A percentile compares a stretch with the other conserved stretches of the same genome.
Evolutionary conservation across 2,797 vertebrate species (phyloP).

Genomic region (Silurus aristotelis): DNA sequence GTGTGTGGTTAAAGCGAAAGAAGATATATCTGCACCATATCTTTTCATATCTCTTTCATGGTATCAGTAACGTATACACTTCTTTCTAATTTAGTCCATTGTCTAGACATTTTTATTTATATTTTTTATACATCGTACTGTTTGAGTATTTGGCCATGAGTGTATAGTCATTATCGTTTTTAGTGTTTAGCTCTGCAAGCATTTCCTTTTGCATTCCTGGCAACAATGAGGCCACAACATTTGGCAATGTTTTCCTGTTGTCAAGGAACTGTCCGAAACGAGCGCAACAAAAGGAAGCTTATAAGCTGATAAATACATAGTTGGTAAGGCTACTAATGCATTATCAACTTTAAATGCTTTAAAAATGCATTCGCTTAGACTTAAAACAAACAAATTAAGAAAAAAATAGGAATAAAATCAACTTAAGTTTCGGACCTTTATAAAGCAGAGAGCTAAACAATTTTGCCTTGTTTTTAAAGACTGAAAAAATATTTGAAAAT

Average conservation of each 20-base stretch:
- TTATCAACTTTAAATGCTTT: background rate
- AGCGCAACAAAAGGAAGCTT: conserved; percentile 15
- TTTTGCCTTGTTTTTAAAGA: background rate
- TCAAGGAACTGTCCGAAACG: conserved; percentile 47
- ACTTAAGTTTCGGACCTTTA: background rate
- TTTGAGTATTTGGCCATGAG: background rate
- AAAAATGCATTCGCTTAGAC: background rate
- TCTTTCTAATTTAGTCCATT: background rate
- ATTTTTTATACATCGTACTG: background rate
- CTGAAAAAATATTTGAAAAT: background rate
- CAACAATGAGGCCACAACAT: conserved; percentile 51
- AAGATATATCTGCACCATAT: conserved; percentile 8
- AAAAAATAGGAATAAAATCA: background rate
- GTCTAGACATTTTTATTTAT: background rate
- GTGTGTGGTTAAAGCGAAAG: conserved; percentile 21
- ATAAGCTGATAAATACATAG: conserved; percentile 26
- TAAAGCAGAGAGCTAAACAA: background rate
- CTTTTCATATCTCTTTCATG: background rate
- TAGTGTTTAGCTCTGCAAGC: conserved; percentile 40
- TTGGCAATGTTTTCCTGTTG: conserved; percentile 53
- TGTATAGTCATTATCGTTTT: conserved; percentile 18
- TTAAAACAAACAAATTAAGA: background rate
- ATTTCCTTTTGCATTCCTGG: conserved; percentile 50
- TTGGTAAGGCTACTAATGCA: conserved; percentile 9
- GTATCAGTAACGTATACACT: background rate